Evolutionary conservation across 1,140 invertebrate genomes (phyloP).

Genomic region (Drosophila nigromelanica): DNA sequence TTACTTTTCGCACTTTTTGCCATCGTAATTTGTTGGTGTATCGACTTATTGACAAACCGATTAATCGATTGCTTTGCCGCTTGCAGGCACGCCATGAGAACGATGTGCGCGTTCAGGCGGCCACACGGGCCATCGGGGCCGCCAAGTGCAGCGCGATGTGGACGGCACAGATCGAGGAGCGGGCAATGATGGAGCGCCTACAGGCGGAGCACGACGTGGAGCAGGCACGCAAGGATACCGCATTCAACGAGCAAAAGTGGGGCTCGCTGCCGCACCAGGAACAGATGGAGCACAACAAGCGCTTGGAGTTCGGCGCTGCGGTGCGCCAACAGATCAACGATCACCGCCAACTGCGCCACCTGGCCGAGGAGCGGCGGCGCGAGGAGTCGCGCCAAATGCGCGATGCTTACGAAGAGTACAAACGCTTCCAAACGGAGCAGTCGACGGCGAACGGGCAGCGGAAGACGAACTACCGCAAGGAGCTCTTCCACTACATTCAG

Average conservation of each 20-base stretch:
- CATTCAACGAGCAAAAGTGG: constrained; percentile 63
- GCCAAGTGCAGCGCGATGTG: constrained; percentile 74
- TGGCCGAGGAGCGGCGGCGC: constrained; percentile 58
- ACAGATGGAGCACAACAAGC: constrained; percentile 33
- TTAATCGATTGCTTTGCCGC: background rate
- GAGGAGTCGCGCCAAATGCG: constrained; percentile 49
- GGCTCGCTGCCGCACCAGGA: constrained; percentile 52
- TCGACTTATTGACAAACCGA: background rate
- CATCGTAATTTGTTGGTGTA: too few relatives aligned
- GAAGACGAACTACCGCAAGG: constrained; percentile 55
- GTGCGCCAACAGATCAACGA: constrained; percentile 68
- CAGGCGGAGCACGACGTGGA: constrained; percentile 40
- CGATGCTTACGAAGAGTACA: constrained; percentile 48
- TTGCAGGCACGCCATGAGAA: constrained; percentile 52
- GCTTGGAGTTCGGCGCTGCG: constrained; percentile 47
- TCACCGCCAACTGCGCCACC: constrained; percentile 44
- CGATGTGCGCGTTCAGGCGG: constrained; percentile 55
- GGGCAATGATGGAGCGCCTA: constrained; percentile 36
- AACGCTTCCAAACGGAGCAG: constrained; percentile 47
- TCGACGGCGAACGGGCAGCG: background rate
- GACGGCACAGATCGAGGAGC: constrained; percentile 65
- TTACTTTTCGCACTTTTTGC: too few relatives aligned
- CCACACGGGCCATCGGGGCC: constrained; percentile 53
- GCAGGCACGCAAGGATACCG: constrained; percentile 50
- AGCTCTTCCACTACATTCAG: constrained; percentile 51